These are phyloP conservation scores for Brachystomella parvula DNA, from an alignment of 1,140 invertebrate species.

Conservation along the genomic window DNA sequence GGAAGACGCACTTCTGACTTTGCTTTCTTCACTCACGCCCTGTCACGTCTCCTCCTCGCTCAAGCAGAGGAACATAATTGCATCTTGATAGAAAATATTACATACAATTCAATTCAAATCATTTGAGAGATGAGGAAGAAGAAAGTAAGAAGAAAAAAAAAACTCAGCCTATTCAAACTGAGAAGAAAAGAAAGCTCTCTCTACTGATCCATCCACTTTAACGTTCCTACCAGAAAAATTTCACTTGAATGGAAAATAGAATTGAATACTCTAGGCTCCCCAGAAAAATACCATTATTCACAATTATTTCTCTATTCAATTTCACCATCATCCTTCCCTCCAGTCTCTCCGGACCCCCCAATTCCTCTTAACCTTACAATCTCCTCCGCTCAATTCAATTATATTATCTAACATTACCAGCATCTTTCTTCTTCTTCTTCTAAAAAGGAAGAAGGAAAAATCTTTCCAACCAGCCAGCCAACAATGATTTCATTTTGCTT, in stretches of 20 bases:
- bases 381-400: slow-evolving; percentile 11
- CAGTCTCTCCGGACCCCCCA: neutral
- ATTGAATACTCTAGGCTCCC: neutral
- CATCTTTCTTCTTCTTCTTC: too few relatives aligned
- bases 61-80: neutral
- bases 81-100: slow-evolving; percentile 11
- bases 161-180: neutral
- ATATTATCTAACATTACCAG: neutral
- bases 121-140: neutral
- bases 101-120: neutral
- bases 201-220: slow-evolving; percentile 20
- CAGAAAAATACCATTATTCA: slow-evolving; percentile 26
- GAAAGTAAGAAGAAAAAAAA: neutral
- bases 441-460: too few relatives aligned
- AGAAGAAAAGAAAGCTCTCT: neutral
- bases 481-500: too few relatives aligned
- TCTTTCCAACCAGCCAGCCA: too few relatives aligned
- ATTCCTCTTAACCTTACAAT: slow-evolving; percentile 5
- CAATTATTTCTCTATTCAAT: slow-evolving; percentile 27
- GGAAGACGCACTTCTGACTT: neutral
- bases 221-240: slow-evolving; percentile 21
- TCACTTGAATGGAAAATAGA: slow-evolving; percentile 15
- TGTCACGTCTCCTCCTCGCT: slow-evolving; percentile 1
- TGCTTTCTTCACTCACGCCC: neutral
- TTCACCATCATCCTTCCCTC: neutral